Evolutionary conservation across 2,797 vertebrate genomes (phyloP).

Genomic region (Pteronotus mesoamericanus): DNA sequence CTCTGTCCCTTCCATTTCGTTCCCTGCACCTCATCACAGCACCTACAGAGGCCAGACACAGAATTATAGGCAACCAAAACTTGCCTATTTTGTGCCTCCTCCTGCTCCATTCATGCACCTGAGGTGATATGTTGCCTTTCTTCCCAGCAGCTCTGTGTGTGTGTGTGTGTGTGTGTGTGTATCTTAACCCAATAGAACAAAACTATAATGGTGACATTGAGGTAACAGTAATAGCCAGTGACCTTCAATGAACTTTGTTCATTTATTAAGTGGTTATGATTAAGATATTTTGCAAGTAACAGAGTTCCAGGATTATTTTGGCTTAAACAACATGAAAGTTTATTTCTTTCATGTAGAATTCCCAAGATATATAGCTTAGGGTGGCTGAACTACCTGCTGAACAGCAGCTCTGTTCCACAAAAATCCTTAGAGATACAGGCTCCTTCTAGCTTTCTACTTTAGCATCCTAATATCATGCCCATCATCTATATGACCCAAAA

Average conservation of each 20-base stretch:
- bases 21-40: neutral
- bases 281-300: neutral
- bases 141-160: neutral
- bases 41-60: neutral
- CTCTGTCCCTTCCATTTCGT: neutral
- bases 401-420: neutral
- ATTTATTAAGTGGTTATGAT: neutral
- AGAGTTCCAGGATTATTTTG: neutral
- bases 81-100: neutral
- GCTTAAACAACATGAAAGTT: neutral
- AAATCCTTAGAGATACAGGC: neutral
- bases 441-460: neutral
- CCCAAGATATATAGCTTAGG: neutral
- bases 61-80: neutral
- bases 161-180: neutral
- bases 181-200: neutral
- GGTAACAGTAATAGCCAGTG: neutral
- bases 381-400: neutral
- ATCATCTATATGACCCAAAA: neutral
- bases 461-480: neutral
- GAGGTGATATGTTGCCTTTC: neutral
- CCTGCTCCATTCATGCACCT: neutral
- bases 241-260: conserved; percentile 1
- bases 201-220: neutral
- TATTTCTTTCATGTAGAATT: neutral